Conservation (phyloP, 2,797 vertebrate genomes). For the Octomys mimax region DNA sequence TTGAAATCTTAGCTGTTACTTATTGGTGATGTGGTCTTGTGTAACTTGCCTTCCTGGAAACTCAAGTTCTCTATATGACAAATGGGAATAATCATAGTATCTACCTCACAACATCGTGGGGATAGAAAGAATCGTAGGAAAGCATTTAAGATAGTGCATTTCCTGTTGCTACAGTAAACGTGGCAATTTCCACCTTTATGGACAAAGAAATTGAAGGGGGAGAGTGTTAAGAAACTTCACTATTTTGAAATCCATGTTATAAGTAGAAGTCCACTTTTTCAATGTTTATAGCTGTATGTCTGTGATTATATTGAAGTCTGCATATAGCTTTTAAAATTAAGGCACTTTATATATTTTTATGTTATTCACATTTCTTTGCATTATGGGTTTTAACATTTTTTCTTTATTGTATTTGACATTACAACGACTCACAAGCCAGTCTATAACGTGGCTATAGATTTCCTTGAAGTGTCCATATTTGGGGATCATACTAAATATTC, state of each 20-base stretch:
- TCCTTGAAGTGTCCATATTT: background rate
- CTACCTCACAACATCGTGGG: background rate
- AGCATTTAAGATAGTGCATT: background rate
- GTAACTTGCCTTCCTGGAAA: background rate
- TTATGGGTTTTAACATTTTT: background rate
- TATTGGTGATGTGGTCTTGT: background rate
- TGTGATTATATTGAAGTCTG: background rate
- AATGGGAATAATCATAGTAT: background rate
- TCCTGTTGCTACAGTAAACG: background rate
- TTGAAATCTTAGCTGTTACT: background rate
- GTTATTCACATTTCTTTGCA: background rate
- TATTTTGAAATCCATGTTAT: conserved; percentile 7
- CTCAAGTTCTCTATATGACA: background rate
- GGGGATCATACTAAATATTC: background rate
- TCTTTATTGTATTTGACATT: background rate
- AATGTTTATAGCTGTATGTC: background rate
- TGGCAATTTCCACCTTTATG: background rate
- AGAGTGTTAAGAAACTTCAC: conserved; percentile 45
- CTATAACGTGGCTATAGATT: background rate
- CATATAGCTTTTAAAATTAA: conserved; percentile 26
- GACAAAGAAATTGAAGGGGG: background rate
- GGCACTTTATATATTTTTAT: background rate
- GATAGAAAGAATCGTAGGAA: background rate
- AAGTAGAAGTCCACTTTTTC: conserved; percentile 32
- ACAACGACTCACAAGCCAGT: background rate